phyloP scores from a whole-genome alignment of 2,888 invertebrate species.

The Rhorus exstirpatorius region DNA sequence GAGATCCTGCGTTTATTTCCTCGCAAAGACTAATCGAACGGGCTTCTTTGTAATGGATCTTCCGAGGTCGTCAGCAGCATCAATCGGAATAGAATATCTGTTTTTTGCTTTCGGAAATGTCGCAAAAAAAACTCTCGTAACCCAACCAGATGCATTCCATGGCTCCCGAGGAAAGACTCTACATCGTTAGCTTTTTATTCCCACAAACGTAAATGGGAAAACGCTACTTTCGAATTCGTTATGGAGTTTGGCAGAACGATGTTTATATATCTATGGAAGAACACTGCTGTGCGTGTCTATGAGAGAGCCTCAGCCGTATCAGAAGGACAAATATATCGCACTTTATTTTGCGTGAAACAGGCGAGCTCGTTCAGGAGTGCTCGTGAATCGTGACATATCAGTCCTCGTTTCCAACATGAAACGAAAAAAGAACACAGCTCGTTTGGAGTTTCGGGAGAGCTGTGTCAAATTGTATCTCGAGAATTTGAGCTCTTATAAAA shows the following conservation, averaged over 20 bases:
- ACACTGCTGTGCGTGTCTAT: background rate
- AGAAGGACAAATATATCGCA: too few relatives aligned
- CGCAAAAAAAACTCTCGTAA: conserved; percentile 33
- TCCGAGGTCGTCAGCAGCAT: conserved; percentile 14
- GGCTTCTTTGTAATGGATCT: conserved; percentile 26
- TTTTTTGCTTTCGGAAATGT: conserved; percentile 20
- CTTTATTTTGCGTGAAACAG: too few relatives aligned
- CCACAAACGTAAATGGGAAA: conserved; percentile 36
- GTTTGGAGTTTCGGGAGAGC: background rate
- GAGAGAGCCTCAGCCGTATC: too few relatives aligned
- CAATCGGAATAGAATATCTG: conserved; percentile 10
- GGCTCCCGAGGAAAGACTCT: conserved; percentile 21
- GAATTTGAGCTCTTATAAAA: conserved; percentile 35
- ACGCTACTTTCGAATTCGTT: conserved; percentile 18
- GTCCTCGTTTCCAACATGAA: background rate
- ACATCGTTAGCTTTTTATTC: conserved; percentile 36
- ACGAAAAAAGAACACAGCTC: background rate
- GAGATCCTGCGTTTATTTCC: conserved; percentile 23
- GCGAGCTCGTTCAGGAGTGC: background rate
- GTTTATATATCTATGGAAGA: background rate
- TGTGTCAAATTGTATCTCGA: background rate
- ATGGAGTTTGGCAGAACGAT: background rate
- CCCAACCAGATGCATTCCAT: background rate
- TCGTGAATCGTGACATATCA: background rate
- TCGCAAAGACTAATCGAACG: conserved; percentile 2